Conservation (phyloP, 2,797 vertebrate species). For the Phylloscopus collybita region DNA sequence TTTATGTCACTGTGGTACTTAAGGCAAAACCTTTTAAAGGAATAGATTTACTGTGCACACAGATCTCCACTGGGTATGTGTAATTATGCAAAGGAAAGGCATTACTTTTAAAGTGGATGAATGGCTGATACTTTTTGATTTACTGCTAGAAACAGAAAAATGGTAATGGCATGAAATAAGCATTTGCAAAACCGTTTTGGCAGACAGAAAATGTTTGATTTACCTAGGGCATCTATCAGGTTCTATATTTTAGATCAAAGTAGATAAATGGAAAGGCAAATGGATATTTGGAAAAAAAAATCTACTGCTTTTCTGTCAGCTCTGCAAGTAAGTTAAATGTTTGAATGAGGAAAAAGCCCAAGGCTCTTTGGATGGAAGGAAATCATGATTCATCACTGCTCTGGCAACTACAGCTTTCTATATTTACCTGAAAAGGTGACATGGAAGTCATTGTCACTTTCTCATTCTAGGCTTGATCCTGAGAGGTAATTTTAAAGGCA, state of each 20-base stretch:
- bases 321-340: constrained; percentile 57
- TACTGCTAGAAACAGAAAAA: constrained; percentile 78
- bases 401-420: constrained; percentile 5
- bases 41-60: constrained; percentile 76
- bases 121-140: constrained; percentile 79
- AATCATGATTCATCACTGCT: constrained; percentile 35
- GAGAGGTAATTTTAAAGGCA: background rate
- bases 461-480: background rate
- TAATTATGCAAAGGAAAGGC: constrained; percentile 79
- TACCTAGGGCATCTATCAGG: constrained; percentile 76
- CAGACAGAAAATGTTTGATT: constrained; percentile 79
- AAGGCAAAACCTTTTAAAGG: constrained; percentile 79
- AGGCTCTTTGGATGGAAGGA: constrained; percentile 13
- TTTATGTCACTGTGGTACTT: constrained; percentile 78
- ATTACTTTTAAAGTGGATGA: constrained; percentile 80
- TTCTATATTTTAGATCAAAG: constrained; percentile 77
- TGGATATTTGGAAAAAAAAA: constrained; percentile 67
- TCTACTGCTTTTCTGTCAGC: constrained; percentile 69
- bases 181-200: constrained; percentile 75
- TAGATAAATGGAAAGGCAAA: constrained; percentile 77
- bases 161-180: constrained; percentile 79
- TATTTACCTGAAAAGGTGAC: constrained; percentile 41
- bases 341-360: constrained; percentile 36
- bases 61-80: constrained; percentile 74
- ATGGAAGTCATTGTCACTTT: background rate